phyloP scores from a whole-genome alignment of 2,113 vertebrate species.

The Herpailurus yagouaroundi region DNA sequence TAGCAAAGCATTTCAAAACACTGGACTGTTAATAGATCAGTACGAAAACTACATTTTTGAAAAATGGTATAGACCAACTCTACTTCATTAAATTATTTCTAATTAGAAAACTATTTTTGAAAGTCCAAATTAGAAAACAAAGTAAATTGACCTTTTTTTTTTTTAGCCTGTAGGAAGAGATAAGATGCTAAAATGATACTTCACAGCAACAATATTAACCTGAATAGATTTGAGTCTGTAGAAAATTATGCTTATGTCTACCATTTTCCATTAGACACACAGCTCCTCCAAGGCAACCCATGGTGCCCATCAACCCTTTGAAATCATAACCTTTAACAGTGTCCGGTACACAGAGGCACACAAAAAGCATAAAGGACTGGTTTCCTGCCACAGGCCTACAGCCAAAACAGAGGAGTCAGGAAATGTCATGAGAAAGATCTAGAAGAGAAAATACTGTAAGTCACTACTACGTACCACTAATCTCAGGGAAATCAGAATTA shows the following conservation, averaged over 20 bases:
- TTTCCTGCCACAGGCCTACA: not conserved
- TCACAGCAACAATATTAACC: not conserved
- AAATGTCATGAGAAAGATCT: not conserved
- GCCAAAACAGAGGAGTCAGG: conserved; percentile 11
- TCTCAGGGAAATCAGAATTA: conserved; percentile 13
- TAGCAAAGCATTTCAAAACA: conserved; percentile 19
- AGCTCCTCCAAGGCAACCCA: not conserved
- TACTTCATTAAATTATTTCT: conserved; percentile 47
- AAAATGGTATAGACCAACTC: not conserved
- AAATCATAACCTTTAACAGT: not conserved
- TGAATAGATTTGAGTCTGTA: not conserved
- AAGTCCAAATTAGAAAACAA: conserved; percentile 48
- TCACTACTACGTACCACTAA: not conserved
- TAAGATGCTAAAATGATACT: not conserved
- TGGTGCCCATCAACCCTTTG: not conserved
- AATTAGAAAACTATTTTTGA: conserved; percentile 20
- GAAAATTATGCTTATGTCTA: not conserved
- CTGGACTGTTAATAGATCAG: not conserved
- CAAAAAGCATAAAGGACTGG: not conserved
- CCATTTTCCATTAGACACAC: not conserved
- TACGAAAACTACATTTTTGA: conserved; percentile 50
- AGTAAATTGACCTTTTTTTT: not conserved
- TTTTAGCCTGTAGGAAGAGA: not conserved
- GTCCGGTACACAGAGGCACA: not conserved
- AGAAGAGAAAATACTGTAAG: not conserved